Percentiles rank a stretch among this genome's conserved stretches.
Conservation (phyloP, 1,140 invertebrate genomes). For the Amyelois transitella region DNA sequence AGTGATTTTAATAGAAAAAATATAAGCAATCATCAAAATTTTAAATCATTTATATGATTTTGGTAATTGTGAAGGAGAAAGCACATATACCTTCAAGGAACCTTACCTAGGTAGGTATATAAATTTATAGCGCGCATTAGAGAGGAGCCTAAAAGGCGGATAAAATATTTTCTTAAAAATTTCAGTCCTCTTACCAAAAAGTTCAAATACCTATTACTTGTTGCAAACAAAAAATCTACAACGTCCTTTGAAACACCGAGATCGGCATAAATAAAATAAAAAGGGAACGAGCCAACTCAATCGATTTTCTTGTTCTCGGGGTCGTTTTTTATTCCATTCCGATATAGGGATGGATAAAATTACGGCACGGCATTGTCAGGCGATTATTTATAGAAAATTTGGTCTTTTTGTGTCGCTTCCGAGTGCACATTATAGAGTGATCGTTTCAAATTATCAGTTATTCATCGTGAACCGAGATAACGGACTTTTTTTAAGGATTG, state of each 20-base stretch:
- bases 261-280: conserved; percentile 10
- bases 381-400: conserved; percentile 73
- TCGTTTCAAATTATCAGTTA: conserved; percentile 40
- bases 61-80: no score
- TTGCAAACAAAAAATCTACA: no score
- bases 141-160: no score
- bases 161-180: no score
- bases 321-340: conserved; percentile 59
- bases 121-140: no score
- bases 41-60: no score
- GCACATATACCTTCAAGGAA: no score
- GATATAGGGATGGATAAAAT: conserved; percentile 66
- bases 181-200: no score
- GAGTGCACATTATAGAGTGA: conserved; percentile 34
- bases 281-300: conserved; percentile 29
- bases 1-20: no score
- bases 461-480: conserved; percentile 29
- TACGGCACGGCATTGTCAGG: conserved; percentile 56
- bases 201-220: no score
- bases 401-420: conserved; percentile 57
- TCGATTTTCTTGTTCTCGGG: conserved; percentile 24
- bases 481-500: conserved; percentile 27
- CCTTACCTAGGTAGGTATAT: no score
- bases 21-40: no score
- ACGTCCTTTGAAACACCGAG: not conserved